phyloP scores from a whole-genome alignment of 2,113 vertebrate genomes.

The Ceratotherium simum region DNA sequence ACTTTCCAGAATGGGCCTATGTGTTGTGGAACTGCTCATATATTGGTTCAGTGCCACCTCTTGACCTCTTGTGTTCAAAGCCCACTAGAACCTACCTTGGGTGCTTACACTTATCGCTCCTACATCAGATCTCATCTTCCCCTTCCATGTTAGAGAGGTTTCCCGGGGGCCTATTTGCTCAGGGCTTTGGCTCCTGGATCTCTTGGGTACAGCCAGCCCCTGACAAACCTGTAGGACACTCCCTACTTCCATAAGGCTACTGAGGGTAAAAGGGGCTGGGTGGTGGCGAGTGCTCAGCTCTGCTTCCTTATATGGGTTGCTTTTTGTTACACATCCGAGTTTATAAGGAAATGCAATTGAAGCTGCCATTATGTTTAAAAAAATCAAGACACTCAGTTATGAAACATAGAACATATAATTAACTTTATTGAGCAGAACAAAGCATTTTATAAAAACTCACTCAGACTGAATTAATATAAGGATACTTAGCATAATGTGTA shows the following conservation, averaged over 20 bases:
- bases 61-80: constrained; percentile 6
- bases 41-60: background rate
- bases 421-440: constrained; percentile 85
- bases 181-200: background rate
- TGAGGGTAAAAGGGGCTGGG: background rate
- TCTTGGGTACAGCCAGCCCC: background rate
- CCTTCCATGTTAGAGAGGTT: background rate
- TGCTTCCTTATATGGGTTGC: constrained; percentile 67
- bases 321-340: constrained; percentile 76
- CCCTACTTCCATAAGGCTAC: background rate
- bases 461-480: constrained; percentile 85
- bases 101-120: background rate
- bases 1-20: background rate
- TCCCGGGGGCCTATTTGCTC: background rate
- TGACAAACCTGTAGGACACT: background rate
- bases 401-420: constrained; percentile 84
- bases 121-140: background rate
- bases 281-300: constrained; percentile 38
- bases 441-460: constrained; percentile 84
- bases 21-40: background rate
- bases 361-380: constrained; percentile 81
- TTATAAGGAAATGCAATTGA: constrained; percentile 81
- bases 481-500: constrained; percentile 81
- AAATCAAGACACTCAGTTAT: constrained; percentile 84
- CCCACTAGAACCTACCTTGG: background rate